Base-by-base conservation (phyloP, 2,888 invertebrate genomes). In the Drosophila yooni region DNA sequence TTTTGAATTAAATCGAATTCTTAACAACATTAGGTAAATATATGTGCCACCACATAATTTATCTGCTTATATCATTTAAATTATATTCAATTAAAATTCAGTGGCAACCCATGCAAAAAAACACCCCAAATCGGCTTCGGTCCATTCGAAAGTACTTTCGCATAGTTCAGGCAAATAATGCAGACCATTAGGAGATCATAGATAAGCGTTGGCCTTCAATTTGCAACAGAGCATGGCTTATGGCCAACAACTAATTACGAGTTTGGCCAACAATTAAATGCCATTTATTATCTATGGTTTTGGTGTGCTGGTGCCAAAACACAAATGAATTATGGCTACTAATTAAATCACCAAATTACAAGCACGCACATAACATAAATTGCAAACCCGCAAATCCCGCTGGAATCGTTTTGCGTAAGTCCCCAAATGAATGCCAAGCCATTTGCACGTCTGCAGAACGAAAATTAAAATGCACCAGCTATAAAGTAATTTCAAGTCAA, bases 311-410 rank as follows among this genome's bases (percentile, higher is more conserved):
- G 60, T 68, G 59, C 21, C 36, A 40, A 71, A 70, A 68, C 36
- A 25, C 25, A 84, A 83, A 83, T 90, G 84, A 87, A 74, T 87
- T 87, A 90, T 88, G 54, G 70, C 74, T 71, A 80, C 87, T 89
- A 87, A 87, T 87, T 87, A 87, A 87, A 87, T 87, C 90, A 88
- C 70, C 83, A 87, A 89, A 90, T 90, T 87, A 82, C 87, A 81
- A 74, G 81, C 90, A 87, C 90, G 87, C 79, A 87, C 87, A 83
- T 76, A 65, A 71, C 78, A 88, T 90, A 83, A 87, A 87, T 87
- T 87, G 75, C 76, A 88, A 89, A 82, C 21, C 63, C 43, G 58
- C 50, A 64, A 70, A 62, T 67, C 86, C 76, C 81, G 11, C 34
- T 36, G 69, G 71, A 53, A 72, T 78, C 63, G 46, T 52, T 52